These are phyloP conservation scores for Sebastes jordani DNA, from an alignment of 2,797 vertebrate genomes.

Conservation along the genomic window DNA sequence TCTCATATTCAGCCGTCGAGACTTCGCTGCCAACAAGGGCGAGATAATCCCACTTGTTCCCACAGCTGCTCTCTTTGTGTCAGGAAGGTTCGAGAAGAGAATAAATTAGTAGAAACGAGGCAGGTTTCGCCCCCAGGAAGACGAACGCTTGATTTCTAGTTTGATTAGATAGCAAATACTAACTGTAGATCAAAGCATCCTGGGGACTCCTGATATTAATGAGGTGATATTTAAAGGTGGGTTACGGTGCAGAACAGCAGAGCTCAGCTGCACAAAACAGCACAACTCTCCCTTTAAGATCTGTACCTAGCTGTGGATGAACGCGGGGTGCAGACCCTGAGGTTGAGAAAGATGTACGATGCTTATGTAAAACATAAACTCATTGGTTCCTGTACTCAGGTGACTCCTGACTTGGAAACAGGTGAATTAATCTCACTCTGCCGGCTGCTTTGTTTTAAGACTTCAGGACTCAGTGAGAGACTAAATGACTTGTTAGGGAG, in stretches of 20 bases:
- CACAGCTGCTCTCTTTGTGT: not conserved
- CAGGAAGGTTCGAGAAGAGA: not conserved
- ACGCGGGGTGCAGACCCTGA: too few species aligned
- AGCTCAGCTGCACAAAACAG: too few species aligned
- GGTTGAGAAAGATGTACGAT: not conserved
- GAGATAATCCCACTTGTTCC: slow-evolving; percentile 11
- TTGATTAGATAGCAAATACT: not conserved
- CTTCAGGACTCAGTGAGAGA: not conserved
- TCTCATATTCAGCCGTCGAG: not conserved
- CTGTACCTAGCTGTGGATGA: too few species aligned
- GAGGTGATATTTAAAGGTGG: not conserved
- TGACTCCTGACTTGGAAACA: not conserved
- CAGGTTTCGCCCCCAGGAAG: not conserved
- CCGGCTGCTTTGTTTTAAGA: not conserved
- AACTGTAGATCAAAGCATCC: not conserved
- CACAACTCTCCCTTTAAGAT: not conserved
- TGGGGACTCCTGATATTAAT: too few species aligned
- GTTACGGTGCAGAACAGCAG: too few species aligned
- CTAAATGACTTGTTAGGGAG: slow-evolving; percentile 5
- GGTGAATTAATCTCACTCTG: not conserved
- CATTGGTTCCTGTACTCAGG: not conserved
- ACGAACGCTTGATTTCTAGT: not conserved
- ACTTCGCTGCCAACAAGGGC: not conserved
- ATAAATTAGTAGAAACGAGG: not conserved
- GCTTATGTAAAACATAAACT: not conserved